phyloP scores from a whole-genome alignment of 2,797 vertebrate genomes.

The Lagothrix lagotricha region DNA sequence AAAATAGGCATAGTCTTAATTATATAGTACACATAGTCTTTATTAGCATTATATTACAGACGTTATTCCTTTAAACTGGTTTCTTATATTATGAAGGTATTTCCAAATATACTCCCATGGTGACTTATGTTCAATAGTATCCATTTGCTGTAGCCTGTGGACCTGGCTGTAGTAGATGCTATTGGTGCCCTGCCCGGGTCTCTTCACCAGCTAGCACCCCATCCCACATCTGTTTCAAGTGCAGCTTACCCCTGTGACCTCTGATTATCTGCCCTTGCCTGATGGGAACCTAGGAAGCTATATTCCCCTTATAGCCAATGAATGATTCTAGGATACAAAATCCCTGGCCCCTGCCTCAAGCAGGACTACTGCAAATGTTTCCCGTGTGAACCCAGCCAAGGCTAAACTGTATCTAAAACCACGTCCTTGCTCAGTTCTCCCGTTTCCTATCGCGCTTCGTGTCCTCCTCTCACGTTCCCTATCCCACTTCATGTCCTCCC shows the following conservation, averaged over 20 bases:
- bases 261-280: neutral
- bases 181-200: neutral
- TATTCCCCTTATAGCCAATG: neutral
- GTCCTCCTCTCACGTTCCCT: neutral
- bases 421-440: neutral
- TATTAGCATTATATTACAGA: neutral
- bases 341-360: neutral
- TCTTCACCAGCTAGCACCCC: neutral
- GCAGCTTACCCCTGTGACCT: neutral
- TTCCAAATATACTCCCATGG: neutral
- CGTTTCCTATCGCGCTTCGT: neutral
- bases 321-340: neutral
- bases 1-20: neutral
- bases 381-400: neutral
- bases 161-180: neutral
- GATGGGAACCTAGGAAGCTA: neutral
- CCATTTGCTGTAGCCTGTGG: neutral
- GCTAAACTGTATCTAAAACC: neutral
- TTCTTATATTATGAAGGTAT: neutral
- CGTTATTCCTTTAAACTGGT: neutral
- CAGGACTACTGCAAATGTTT: neutral
- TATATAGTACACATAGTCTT: neutral
- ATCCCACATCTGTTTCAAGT: neutral
- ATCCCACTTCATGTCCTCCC: neutral
- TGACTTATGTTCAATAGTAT: neutral